phyloP scores from a whole-genome alignment of 1,140 invertebrate genomes.

The Centruroides vittatus region DNA sequence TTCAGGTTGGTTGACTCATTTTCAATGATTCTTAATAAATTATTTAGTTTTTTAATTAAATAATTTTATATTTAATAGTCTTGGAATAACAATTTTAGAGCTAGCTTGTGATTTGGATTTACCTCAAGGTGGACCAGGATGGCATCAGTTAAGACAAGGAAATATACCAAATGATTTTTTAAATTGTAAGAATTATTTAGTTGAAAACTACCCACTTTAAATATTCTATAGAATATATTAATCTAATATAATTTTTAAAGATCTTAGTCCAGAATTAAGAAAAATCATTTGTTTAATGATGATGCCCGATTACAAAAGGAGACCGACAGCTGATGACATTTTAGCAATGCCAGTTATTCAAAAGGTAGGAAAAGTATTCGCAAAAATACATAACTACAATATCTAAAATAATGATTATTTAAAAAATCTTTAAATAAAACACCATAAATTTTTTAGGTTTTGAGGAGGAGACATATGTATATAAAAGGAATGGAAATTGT shows the following conservation, averaged over 20 bases:
- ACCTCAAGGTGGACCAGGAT: conserved; percentile 46
- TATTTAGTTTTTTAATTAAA: not conserved
- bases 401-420: no score
- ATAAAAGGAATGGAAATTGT: no score
- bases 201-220: not conserved
- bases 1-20: conserved; percentile 25
- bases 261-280: conserved; percentile 38
- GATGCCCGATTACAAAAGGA: conserved; percentile 32
- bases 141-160: conserved; percentile 48
- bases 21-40: conserved; percentile 4
- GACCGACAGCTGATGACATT: conserved; percentile 39
- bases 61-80: conserved; percentile 36
- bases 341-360: conserved; percentile 24
- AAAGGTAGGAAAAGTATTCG: conserved; percentile 1
- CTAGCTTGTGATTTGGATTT: conserved; percentile 52
- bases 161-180: conserved; percentile 33
- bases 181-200: conserved; percentile 20
- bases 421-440: no score
- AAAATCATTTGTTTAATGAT: conserved; percentile 42
- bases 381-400: no score
- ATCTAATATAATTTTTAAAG: conserved; percentile 22
- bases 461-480: no score
- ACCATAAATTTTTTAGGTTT: no score
- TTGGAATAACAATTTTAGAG: conserved; percentile 58
- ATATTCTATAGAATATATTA: not conserved